A percentile compares a stretch with the other conserved stretches of the same genome.
Evolutionary conservation across 2,113 vertebrate genomes (phyloP).

Genomic region (Mobula hypostoma): DNA sequence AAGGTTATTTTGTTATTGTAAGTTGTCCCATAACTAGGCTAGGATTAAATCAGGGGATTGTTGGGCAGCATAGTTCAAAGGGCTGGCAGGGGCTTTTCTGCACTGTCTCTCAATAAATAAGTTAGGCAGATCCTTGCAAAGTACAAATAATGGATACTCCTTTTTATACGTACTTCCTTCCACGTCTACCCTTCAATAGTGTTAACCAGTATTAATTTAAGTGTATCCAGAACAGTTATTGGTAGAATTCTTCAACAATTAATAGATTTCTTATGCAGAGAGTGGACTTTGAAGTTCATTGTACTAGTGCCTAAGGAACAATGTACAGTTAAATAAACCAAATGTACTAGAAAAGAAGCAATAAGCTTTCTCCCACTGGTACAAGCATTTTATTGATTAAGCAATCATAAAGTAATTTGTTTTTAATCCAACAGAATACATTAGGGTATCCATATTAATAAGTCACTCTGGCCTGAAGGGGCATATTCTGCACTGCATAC

Average conservation of each 20-base stretch:
- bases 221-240: neutral
- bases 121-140: neutral
- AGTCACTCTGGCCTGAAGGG: neutral
- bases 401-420: conserved; percentile 13
- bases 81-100: too few relatives aligned
- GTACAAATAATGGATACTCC: neutral
- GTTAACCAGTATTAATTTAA: neutral
- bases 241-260: neutral
- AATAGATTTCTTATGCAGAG: neutral
- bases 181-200: neutral
- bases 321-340: neutral
- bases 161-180: neutral
- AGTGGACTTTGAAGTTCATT: neutral
- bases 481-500: neutral
- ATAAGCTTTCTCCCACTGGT: neutral
- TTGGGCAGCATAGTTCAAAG: too few relatives aligned
- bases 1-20: too few relatives aligned
- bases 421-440: conserved; percentile 28
- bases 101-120: too few relatives aligned
- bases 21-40: too few relatives aligned
- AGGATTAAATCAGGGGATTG: too few relatives aligned
- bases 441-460: conserved; percentile 11
- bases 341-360: neutral
- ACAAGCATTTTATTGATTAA: conserved; percentile 32
- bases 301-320: neutral